Evolutionary conservation across 2,113 vertebrate species (phyloP).

Genomic region (Urocynchramus pylzowi): DNA sequence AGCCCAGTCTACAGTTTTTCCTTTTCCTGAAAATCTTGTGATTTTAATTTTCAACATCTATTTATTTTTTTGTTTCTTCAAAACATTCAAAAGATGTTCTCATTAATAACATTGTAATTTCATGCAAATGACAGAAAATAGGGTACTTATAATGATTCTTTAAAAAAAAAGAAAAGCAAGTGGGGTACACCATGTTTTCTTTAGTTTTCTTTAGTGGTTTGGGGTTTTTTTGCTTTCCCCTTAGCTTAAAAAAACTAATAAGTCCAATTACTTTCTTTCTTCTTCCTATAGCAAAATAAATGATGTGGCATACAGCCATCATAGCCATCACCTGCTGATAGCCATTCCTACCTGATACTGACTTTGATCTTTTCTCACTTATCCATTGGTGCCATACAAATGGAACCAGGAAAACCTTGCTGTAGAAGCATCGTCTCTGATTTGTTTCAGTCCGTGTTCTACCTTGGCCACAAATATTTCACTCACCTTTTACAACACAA

Average conservation of each 20-base stretch:
- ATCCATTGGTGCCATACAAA: not conserved
- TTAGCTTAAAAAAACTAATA: not conserved
- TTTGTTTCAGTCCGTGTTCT: not conserved
- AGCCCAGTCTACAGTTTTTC: not conserved
- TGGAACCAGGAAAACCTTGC: not conserved
- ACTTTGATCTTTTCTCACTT: not conserved
- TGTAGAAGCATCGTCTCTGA: not conserved
- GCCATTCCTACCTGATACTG: not conserved
- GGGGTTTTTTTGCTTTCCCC: accelerated
- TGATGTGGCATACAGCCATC: accelerated
- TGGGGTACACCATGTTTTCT: not conserved
- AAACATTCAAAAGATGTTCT: not conserved
- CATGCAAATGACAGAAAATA: not conserved
- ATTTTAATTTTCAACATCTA: not conserved
- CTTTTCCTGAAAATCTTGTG: not conserved
- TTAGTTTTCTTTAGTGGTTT: not conserved
- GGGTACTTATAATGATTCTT: not conserved
- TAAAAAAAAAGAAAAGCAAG: not conserved
- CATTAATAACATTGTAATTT: not conserved
- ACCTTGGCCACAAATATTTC: not conserved
- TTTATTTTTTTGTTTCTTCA: not conserved
- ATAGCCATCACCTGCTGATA: not conserved
- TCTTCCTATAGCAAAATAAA: not conserved
- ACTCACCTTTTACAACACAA: not conserved
- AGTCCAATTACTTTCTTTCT: not conserved